Evolutionary conservation across 2,113 vertebrate genomes (phyloP).

Genomic region (Prionailurus viverrinus): DNA sequence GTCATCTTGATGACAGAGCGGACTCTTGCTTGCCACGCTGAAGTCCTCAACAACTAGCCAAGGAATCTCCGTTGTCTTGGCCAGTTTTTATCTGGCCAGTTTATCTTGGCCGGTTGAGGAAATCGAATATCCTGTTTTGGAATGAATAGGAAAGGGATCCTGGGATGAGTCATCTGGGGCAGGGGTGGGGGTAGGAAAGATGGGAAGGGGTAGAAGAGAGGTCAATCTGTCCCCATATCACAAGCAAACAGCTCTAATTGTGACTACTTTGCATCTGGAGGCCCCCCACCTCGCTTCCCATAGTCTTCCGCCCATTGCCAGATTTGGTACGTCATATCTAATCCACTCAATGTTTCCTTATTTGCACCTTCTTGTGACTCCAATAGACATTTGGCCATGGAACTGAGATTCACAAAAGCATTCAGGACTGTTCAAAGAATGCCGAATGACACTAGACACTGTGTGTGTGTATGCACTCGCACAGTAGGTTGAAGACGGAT

Average conservation of each 20-base stretch:
- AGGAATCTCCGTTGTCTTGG: neutral
- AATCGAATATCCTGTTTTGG: neutral
- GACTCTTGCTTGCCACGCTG: neutral
- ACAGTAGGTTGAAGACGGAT: neutral
- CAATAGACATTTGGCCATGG: neutral
- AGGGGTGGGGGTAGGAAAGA: neutral
- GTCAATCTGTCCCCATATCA: neutral
- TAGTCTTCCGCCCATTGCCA: neutral
- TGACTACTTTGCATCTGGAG: neutral
- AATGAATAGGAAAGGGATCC: neutral
- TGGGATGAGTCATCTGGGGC: neutral
- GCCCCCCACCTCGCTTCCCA: neutral
- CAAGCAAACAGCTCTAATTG: neutral
- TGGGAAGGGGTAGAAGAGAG: neutral
- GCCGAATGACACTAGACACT: neutral
- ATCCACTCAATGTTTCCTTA: neutral
- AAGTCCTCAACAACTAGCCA: neutral
- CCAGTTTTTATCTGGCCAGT: neutral
- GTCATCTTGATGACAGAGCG: neutral
- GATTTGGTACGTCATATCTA: neutral
- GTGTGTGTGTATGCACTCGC: neutral
- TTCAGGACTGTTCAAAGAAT: neutral
- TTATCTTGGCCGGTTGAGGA: neutral
- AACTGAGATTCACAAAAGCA: neutral
- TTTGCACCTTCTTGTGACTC: neutral